Evolutionary conservation across 1,140 invertebrate species (phyloP).

Genomic region (Limonius californicus): DNA sequence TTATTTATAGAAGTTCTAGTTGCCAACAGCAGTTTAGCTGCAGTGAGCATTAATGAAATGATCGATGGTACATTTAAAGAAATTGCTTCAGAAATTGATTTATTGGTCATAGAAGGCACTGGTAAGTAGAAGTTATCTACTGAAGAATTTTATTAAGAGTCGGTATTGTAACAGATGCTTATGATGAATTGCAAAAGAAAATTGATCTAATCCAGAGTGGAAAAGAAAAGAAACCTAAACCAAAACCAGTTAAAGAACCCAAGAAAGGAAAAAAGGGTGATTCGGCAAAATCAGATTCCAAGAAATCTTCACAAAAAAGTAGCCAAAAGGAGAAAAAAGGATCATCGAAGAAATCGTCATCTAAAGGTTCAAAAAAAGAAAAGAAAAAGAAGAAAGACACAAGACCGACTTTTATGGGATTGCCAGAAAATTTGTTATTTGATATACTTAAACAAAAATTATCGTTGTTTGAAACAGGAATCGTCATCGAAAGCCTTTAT

Average conservation of each 20-base stretch:
- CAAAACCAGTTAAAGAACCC: too few species aligned
- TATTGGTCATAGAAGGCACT: too few species aligned
- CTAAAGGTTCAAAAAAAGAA: neutral
- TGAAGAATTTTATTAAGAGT: too few species aligned
- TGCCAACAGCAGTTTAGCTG: constrained; percentile 17
- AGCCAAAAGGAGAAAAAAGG: constrained; percentile 13
- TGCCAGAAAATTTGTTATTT: constrained; percentile 27
- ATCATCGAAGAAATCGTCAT: neutral
- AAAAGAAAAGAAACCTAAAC: constrained; percentile 20
- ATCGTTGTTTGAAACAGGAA: constrained; percentile 16
- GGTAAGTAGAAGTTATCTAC: too few species aligned
- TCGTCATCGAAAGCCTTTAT: constrained; percentile 37
- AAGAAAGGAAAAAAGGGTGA: neutral
- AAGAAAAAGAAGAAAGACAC: constrained; percentile 18
- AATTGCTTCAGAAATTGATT: too few species aligned
- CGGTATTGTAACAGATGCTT: constrained; percentile 20
- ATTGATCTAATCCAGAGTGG: constrained; percentile 22
- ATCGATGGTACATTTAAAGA: constrained; percentile 21
- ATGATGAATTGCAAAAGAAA: constrained; percentile 30
- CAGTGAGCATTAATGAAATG: constrained; percentile 30
- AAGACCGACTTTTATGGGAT: constrained; percentile 18
- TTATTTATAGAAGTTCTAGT: constrained; percentile 35
- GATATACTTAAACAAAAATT: constrained; percentile 33
- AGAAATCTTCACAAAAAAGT: neutral
- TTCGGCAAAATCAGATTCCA: neutral